These are phyloP conservation scores for Abrostola tripartita DNA, from an alignment of 2,888 invertebrate genomes.

Conservation along the genomic window DNA sequence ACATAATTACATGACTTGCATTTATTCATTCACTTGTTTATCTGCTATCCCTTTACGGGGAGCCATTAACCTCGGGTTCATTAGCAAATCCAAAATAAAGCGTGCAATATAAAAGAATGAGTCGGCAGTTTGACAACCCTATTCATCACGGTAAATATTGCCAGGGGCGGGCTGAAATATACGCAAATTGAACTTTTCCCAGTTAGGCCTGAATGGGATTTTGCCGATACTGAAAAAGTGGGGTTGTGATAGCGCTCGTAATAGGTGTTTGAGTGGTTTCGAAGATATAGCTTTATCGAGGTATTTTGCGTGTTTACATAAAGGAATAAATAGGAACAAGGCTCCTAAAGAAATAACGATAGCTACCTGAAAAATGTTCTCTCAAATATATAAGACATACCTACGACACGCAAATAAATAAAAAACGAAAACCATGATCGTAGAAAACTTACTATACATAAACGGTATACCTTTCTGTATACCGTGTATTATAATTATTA, in stretches of 20 bases:
- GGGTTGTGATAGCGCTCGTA: slow-evolving; percentile 35
- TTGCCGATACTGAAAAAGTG: slow-evolving; percentile 50
- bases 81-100: slow-evolving; percentile 81
- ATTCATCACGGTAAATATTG: slow-evolving; percentile 65
- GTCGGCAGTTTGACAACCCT: slow-evolving; percentile 69
- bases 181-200: slow-evolving; percentile 60
- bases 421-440: too few species aligned
- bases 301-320: slow-evolving; percentile 22
- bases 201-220: slow-evolving; percentile 47
- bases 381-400: too few species aligned
- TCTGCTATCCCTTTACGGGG: slow-evolving; percentile 45
- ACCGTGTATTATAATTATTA: too few species aligned
- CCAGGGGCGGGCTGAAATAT: slow-evolving; percentile 35
- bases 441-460: too few species aligned
- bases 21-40: slow-evolving; percentile 48
- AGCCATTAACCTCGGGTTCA: slow-evolving; percentile 67
- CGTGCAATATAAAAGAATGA: slow-evolving; percentile 85
- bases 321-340: slow-evolving; percentile 1
- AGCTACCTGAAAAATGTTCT: neutral
- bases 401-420: too few species aligned
- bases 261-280: slow-evolving; percentile 43
- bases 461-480: neutral
- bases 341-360: neutral
- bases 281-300: slow-evolving; percentile 26
- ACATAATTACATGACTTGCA: slow-evolving; percentile 61